phyloP scores from a whole-genome alignment of 2,113 vertebrate species.

The Cebus imitator region DNA sequence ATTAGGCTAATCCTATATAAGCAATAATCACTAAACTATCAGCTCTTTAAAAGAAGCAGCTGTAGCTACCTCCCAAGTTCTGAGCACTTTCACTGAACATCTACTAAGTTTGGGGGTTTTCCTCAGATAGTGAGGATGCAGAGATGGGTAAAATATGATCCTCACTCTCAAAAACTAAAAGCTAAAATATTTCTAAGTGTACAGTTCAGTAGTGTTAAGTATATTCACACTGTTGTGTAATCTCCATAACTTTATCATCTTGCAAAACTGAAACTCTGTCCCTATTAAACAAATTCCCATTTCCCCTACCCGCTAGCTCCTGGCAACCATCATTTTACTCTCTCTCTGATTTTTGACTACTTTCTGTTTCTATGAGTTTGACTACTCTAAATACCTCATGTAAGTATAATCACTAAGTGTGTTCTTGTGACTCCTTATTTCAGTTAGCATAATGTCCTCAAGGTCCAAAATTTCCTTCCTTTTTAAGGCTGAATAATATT shows the following conservation, averaged over 20 bases:
- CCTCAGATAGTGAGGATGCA: background rate
- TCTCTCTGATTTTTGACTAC: no score
- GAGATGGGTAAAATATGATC: background rate
- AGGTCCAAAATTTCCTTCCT: background rate
- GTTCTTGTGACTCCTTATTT: constrained; percentile 6
- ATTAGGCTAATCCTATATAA: background rate
- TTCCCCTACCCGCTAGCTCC: background rate
- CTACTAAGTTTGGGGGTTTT: background rate
- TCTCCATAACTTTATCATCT: background rate
- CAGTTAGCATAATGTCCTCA: background rate
- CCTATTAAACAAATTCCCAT: background rate
- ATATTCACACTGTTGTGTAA: background rate
- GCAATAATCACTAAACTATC: background rate
- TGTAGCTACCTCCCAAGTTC: background rate
- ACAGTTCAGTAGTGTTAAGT: background rate
- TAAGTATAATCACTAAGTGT: background rate
- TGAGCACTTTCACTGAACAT: background rate
- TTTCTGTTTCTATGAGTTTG: background rate
- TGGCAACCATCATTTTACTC: background rate
- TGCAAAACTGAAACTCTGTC: background rate
- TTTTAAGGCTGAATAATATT: background rate
- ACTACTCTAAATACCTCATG: background rate
- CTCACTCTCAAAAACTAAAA: background rate
- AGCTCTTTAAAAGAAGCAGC: background rate
- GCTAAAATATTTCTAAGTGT: background rate